A percentile compares a stretch with the other conserved stretches of the same genome.
Conservation (phyloP, 2,888 invertebrate species). For the Pachydiplax longipennis region DNA sequence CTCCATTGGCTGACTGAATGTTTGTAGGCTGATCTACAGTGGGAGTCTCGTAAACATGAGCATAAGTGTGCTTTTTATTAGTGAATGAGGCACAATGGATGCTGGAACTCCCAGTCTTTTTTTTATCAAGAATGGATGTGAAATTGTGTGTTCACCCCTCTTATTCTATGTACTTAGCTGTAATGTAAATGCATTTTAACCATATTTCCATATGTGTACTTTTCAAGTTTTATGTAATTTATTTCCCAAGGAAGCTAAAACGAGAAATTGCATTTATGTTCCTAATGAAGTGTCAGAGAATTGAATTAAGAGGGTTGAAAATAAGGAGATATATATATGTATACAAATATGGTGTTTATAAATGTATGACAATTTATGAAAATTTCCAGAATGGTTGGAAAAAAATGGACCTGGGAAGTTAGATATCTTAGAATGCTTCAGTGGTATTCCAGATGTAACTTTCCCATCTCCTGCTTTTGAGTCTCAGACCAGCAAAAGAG, state of each 20-base stretch:
- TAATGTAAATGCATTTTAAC: conserved; percentile 35
- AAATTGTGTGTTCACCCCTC: conserved; percentile 21
- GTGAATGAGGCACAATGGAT: conserved; percentile 17
- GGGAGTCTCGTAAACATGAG: background rate
- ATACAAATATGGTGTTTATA: background rate
- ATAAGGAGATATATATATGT: background rate
- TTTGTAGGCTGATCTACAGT: background rate
- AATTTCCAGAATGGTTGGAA: conserved; percentile 32
- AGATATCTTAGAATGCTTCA: background rate
- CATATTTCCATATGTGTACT: background rate
- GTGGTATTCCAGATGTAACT: conserved; percentile 12
- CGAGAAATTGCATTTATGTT: conserved; percentile 32
- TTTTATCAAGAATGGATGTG: conserved; percentile 27
- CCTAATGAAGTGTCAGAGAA: conserved; percentile 12
- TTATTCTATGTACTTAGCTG: conserved; percentile 15
- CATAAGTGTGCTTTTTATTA: conserved; percentile 35
- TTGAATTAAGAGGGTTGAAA: conserved; percentile 14
- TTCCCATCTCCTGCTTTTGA: background rate
- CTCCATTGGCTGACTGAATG: background rate
- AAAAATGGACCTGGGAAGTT: background rate
- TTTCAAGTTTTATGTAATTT: conserved; percentile 31
- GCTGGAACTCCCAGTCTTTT: background rate
- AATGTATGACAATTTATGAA: background rate
- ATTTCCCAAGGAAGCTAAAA: conserved; percentile 12
- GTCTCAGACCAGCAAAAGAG: background rate